phyloP scores from a whole-genome alignment of 2,888 invertebrate species.

The Tenthredo mesomela region DNA sequence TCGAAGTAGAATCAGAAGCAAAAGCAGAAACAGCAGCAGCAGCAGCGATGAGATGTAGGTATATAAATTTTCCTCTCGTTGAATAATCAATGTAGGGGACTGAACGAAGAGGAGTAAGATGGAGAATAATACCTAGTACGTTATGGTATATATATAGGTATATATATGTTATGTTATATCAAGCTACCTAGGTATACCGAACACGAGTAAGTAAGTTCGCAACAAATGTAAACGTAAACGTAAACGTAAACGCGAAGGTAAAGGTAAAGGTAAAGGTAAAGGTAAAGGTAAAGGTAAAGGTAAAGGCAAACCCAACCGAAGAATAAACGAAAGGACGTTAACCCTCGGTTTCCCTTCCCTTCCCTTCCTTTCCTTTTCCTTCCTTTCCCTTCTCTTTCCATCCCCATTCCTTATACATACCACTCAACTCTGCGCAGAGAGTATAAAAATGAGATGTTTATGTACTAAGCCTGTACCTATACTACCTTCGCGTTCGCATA shows the following conservation, averaged over 20 bases:
- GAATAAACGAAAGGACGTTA: slow-evolving; percentile 47
- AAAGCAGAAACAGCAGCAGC: background rate
- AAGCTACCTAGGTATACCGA: background rate
- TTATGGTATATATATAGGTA: background rate
- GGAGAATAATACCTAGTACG: background rate
- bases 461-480: background rate
- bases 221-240: background rate
- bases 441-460: slow-evolving; percentile 30
- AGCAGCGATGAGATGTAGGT: slow-evolving; percentile 1
- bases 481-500: background rate
- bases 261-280: background rate
- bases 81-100: background rate
- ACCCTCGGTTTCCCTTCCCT: slow-evolving; percentile 7
- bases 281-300: background rate
- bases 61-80: background rate
- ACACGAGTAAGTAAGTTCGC: background rate
- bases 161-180: background rate
- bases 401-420: background rate
- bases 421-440: background rate
- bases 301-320: background rate
- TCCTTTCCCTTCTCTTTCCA: background rate
- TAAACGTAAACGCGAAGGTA: background rate
- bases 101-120: background rate
- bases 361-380: background rate
- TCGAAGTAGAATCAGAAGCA: background rate